These are phyloP conservation scores for Sesia apiformis DNA, from an alignment of 2,888 invertebrate genomes.

Conservation along the genomic window DNA sequence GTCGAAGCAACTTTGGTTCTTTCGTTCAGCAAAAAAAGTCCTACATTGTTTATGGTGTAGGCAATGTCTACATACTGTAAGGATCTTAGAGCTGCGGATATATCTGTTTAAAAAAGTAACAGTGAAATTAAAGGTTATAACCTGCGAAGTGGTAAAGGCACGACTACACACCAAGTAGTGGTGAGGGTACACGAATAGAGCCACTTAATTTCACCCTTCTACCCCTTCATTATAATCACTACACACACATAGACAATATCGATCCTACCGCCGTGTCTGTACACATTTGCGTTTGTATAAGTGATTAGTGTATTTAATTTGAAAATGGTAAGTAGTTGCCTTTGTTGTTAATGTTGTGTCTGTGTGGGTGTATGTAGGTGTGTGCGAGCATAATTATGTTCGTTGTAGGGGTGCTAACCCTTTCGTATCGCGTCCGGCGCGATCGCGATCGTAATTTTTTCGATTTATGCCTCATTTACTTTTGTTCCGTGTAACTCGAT, in stretches of 20 bases:
- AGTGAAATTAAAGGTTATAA: conserved; percentile 47
- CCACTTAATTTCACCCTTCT: conserved; percentile 72
- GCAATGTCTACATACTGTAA: no score
- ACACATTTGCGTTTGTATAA: conserved; percentile 59
- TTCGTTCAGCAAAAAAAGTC: no score
- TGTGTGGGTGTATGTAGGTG: conserved; percentile 38
- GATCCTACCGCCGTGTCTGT: conserved; percentile 47
- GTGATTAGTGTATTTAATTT: conserved; percentile 75
- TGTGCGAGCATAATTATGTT: conserved; percentile 50
- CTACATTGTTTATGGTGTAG: no score
- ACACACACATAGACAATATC: conserved; percentile 41
- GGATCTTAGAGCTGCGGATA: no score
- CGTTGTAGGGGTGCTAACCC: conserved; percentile 38
- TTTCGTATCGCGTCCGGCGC: conserved; percentile 42
- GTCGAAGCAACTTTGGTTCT: no score
- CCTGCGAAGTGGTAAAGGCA: conserved; percentile 63
- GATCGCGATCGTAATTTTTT: conserved; percentile 56
- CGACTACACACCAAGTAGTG: conserved; percentile 46
- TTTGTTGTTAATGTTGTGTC: conserved; percentile 50
- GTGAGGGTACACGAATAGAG: conserved; percentile 63
- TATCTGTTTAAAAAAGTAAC: background rate
- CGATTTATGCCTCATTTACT: conserved; percentile 48
- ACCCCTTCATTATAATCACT: conserved; percentile 71
- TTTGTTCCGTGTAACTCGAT: conserved; percentile 17
- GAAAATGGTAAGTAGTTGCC: conserved; percentile 74